Percentiles rank a stretch among this genome's conserved stretches.
Conservation (phyloP, 2,113 vertebrate genomes). For the Dasyornis broadbenti region DNA sequence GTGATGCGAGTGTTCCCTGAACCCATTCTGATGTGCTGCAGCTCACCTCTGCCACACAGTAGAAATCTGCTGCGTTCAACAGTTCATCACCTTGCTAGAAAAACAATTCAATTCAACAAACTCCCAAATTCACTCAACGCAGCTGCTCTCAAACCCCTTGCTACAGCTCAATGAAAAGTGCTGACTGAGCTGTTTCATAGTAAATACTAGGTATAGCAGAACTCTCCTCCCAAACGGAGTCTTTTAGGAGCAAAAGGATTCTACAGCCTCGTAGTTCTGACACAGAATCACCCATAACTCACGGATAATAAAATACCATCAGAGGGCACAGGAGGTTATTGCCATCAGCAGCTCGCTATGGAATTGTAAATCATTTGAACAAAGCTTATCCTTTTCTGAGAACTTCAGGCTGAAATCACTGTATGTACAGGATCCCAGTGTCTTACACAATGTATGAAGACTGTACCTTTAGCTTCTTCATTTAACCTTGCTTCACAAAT, state of each 20-base stretch:
- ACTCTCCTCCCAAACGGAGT: background rate
- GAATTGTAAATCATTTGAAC: slow-evolving; percentile 31
- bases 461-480: background rate
- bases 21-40: rapidly evolving
- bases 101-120: slow-evolving; percentile 41
- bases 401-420: background rate
- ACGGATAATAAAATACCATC: slow-evolving; percentile 28
- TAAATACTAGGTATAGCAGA: slow-evolving; percentile 21
- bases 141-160: slow-evolving; percentile 16
- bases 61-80: background rate
- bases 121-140: background rate
- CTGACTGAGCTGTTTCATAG: slow-evolving; percentile 15
- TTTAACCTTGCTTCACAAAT: slow-evolving; percentile 26
- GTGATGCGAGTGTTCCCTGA: background rate
- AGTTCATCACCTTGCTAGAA: slow-evolving; percentile 20
- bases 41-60: background rate
- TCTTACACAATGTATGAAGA: background rate
- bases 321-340: slow-evolving; percentile 9
- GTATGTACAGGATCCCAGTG: background rate
- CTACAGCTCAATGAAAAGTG: slow-evolving; percentile 22
- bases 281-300: slow-evolving; percentile 16
- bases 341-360: slow-evolving; percentile 1
- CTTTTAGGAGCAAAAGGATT: slow-evolving; percentile 10
- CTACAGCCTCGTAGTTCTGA: background rate
- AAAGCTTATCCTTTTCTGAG: background rate